Evolutionary conservation across 1,140 invertebrate species (phyloP), one percentile per base, ranked within the genome.

Genomic region (Heliconius eleuchia): DNA sequence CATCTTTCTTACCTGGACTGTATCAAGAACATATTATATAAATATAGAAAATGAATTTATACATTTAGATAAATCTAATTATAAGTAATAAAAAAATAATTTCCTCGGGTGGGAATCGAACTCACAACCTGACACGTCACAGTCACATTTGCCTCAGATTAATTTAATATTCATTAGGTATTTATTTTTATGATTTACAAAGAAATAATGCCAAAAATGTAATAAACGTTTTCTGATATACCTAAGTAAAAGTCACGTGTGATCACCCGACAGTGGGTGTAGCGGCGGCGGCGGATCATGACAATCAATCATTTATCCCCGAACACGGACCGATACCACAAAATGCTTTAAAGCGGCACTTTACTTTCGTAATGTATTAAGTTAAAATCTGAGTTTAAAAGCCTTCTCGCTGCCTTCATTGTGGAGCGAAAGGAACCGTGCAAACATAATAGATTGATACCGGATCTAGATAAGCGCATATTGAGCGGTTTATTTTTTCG

Each of bases 241-340:
- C 11, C 23, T 66, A 87, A 89, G 89, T 90, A 86, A 90, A 89
- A 89, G 86, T 87, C 87, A 80, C 81, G 81, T 84, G 81, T 88
- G 23, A 66, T 66, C 60, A 30, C 60, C 60, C 60, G 88, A 88
- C 88, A 89, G 85, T 88, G 66, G 5, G 42, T 72, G 79, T 84
- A 86, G 87, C 85, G 85, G 60, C 13, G 9, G 30, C 2, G 30
- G 30, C 76, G 37, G 37, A 42, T 39, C 80, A 76, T 72, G 55
- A 82, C 88, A 88, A 93, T 94, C 92, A 92, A 94, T 94, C 92
- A 94, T 94, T 94, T 92, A 94, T 93, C 90, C 87, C 84, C 82
- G 85, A 88, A 82, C 87, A 71, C 82, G 86, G 82, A 88, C 82
- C 83, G 80, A 86, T 89, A 94, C 91, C 87, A 85, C 86, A 85